Conservation (phyloP, 2,797 vertebrate species). For the Brachyrhaphis roseni region DNA sequence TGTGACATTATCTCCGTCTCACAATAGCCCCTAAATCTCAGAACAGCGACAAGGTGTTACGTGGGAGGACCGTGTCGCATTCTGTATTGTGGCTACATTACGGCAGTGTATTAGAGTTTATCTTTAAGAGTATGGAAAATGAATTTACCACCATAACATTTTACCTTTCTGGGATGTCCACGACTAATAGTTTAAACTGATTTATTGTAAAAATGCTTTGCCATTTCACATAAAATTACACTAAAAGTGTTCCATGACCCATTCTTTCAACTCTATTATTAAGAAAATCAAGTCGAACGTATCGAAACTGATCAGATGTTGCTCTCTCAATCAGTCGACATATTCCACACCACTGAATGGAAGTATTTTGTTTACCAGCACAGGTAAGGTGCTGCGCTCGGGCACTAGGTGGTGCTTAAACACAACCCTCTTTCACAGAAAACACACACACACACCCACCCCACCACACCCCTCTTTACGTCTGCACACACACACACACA, state of each 20-base stretch:
- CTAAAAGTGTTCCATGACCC: neutral
- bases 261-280: neutral
- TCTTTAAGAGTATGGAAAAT: neutral
- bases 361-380: slow-evolving; percentile 31
- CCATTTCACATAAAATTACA: neutral
- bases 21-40: slow-evolving; percentile 33
- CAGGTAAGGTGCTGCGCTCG: slow-evolving; percentile 68
- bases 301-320: neutral
- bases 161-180: neutral
- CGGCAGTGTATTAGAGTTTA: neutral
- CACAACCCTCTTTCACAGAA: slow-evolving; percentile 80
- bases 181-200: neutral
- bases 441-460: slow-evolving; percentile 25
- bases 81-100: slow-evolving; percentile 1
- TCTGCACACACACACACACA: slow-evolving; percentile 41
- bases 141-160: neutral
- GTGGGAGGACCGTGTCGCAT: slow-evolving; percentile 22
- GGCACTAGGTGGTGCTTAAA: slow-evolving; percentile 96
- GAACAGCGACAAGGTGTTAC: slow-evolving; percentile 42
- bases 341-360: slow-evolving; percentile 6
- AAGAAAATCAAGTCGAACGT: neutral
- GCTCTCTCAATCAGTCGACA: neutral
- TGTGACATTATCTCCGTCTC: slow-evolving; percentile 63
- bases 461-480: slow-evolving; percentile 22
- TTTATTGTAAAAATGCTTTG: neutral